These are phyloP conservation scores for Sarcoramphus papa DNA, from an alignment of 2,797 vertebrate genomes.

Conservation along the genomic window DNA sequence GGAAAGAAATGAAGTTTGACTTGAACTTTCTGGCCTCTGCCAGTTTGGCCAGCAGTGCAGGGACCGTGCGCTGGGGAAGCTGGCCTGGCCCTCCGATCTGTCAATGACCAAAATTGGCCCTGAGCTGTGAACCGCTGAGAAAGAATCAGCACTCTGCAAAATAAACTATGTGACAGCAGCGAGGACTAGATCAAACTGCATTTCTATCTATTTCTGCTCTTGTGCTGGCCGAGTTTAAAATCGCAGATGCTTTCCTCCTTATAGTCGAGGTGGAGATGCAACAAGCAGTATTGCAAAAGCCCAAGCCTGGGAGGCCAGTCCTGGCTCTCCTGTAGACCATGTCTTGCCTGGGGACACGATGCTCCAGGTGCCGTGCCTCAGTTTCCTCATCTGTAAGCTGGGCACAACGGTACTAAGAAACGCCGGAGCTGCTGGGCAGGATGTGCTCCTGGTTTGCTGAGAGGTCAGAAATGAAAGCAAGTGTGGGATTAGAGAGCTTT, in stretches of 20 bases:
- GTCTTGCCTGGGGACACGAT: background rate
- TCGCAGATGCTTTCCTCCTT: conserved; percentile 13
- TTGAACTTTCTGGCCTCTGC: conserved; percentile 66
- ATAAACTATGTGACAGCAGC: conserved; percentile 22
- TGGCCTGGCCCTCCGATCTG: conserved; percentile 41
- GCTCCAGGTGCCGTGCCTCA: background rate
- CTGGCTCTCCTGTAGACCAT: background rate
- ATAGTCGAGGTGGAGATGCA: background rate
- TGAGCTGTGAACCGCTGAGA: background rate
- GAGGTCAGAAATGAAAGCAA: background rate
- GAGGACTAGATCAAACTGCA: conserved; percentile 15
- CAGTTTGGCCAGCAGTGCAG: conserved; percentile 58
- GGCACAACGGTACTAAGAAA: background rate
- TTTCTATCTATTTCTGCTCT: conserved; percentile 47
- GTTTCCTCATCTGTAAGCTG: background rate
- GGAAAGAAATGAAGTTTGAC: conserved; percentile 67
- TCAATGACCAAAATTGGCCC: conserved; percentile 66
- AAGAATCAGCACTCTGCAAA: conserved; percentile 45
- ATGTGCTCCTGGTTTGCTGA: background rate
- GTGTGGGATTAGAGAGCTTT: background rate
- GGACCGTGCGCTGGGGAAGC: conserved; percentile 14
- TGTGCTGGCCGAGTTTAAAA: background rate
- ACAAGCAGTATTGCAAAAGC: background rate
- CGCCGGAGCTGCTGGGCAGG: background rate
- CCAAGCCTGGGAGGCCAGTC: background rate